These are phyloP conservation scores for Elaphurus davidianus DNA, from an alignment of 2,113 vertebrate genomes.

Conservation along the genomic window DNA sequence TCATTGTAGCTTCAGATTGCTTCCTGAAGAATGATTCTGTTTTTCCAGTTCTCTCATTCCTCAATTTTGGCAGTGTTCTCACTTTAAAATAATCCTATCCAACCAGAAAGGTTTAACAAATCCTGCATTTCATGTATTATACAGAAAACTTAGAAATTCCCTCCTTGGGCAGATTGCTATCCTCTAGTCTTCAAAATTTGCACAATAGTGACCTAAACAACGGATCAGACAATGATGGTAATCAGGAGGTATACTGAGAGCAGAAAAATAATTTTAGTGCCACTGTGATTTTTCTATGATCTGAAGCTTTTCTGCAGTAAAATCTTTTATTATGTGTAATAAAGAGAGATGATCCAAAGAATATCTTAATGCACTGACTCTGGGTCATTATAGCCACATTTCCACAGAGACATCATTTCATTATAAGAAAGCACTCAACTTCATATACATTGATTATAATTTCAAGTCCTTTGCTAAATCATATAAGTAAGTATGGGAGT, in stretches of 20 bases:
- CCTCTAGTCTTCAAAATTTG: background rate
- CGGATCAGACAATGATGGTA: fast-evolving
- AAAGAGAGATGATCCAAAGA: slow-evolving; percentile 2
- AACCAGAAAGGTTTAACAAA: background rate
- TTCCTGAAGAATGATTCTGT: background rate
- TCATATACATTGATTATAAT: background rate
- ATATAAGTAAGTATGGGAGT: fast-evolving
- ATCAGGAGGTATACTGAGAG: background rate
- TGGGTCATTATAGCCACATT: background rate
- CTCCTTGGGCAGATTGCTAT: fast-evolving
- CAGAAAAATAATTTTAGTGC: background rate
- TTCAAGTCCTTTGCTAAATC: background rate
- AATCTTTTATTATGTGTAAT: slow-evolving; percentile 20
- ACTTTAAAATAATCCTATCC: background rate
- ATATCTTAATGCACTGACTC: background rate
- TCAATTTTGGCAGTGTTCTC: background rate
- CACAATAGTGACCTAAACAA: background rate
- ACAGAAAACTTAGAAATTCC: background rate
- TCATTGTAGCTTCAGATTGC: background rate
- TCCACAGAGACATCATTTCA: background rate
- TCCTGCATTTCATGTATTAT: background rate
- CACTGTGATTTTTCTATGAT: background rate
- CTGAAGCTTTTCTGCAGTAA: background rate
- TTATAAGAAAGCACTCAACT: background rate
- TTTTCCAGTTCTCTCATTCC: background rate